phyloP scores from a whole-genome alignment of 2,113 vertebrate species.

The Pseudopodoces humilis region DNA sequence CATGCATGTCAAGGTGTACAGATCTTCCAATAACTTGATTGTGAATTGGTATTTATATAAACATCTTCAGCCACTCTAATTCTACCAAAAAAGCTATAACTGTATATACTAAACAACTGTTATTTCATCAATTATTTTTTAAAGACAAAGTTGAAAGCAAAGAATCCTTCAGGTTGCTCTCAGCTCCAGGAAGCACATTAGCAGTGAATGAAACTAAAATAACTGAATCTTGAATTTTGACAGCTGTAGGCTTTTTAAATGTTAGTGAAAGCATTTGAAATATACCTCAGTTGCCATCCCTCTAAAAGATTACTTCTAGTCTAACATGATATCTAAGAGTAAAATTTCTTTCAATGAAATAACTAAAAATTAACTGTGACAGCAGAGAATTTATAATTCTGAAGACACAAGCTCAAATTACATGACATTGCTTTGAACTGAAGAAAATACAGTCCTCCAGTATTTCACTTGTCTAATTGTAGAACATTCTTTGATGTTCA shows the following conservation, averaged over 20 bases:
- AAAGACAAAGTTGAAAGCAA: not conserved
- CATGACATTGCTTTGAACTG: not conserved
- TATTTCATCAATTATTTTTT: not conserved
- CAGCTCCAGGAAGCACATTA: conserved; percentile 10
- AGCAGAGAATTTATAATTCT: not conserved
- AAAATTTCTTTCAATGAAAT: not conserved
- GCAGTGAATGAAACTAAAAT: conserved; percentile 50
- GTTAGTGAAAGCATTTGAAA: conserved; percentile 40
- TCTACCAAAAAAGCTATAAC: not conserved
- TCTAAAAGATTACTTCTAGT: not conserved
- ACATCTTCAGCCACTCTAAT: not conserved
- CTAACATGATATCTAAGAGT: not conserved
- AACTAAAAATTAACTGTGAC: not conserved
- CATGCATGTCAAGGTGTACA: no score
- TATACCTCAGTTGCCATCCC: conserved; percentile 40
- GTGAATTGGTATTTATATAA: not conserved
- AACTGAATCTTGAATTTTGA: conserved; percentile 20
- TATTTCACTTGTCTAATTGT: not conserved
- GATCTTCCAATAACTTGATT: not conserved
- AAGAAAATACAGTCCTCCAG: not conserved
- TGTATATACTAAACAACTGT: not conserved
- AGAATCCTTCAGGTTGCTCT: conserved; percentile 9
- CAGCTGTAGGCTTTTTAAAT: conserved; percentile 21
- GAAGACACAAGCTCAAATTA: not conserved
- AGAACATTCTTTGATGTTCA: not conserved